These are phyloP conservation scores for Sorex araneus DNA, from an alignment of 2,113 vertebrate species.

Conservation along the genomic window DNA sequence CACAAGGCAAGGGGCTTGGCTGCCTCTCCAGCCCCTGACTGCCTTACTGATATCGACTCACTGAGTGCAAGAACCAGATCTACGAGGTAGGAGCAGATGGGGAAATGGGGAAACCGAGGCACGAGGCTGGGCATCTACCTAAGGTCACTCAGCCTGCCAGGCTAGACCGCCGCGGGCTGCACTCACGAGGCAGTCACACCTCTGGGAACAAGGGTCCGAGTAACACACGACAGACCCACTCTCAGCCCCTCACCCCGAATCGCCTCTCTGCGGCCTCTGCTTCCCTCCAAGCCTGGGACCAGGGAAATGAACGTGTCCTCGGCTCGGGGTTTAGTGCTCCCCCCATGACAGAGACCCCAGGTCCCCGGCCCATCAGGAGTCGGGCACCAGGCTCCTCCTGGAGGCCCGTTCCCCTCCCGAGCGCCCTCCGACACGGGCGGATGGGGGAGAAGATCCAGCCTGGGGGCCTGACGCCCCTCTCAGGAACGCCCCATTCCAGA, in stretches of 20 bases:
- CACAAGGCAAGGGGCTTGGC: too few relatives aligned
- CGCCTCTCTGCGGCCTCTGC: not conserved
- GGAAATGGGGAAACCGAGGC: slow-evolving; percentile 57
- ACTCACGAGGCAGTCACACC: too few relatives aligned
- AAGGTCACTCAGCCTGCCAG: not conserved
- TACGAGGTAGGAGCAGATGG: not conserved
- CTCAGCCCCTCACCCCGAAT: too few relatives aligned
- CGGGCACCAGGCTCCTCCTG: not conserved
- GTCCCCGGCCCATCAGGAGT: too few relatives aligned
- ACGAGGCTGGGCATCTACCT: not conserved
- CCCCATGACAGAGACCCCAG: not conserved
- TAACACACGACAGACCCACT: not conserved
- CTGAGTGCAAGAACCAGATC: not conserved
- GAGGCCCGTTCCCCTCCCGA: not conserved
- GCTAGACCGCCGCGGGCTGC: too few relatives aligned
- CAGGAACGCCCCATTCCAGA: not conserved
- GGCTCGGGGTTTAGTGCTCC: not conserved
- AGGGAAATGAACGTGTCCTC: not conserved
- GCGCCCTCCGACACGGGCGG: not conserved
- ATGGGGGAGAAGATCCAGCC: not conserved
- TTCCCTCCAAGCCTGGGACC: not conserved
- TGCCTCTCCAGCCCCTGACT: too few relatives aligned
- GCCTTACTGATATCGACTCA: too few relatives aligned
- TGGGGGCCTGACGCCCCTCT: not conserved
- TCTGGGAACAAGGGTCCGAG: too few relatives aligned